Conservation (phyloP, 2,888 invertebrate species). For the Eremobia ochroleuca region DNA sequence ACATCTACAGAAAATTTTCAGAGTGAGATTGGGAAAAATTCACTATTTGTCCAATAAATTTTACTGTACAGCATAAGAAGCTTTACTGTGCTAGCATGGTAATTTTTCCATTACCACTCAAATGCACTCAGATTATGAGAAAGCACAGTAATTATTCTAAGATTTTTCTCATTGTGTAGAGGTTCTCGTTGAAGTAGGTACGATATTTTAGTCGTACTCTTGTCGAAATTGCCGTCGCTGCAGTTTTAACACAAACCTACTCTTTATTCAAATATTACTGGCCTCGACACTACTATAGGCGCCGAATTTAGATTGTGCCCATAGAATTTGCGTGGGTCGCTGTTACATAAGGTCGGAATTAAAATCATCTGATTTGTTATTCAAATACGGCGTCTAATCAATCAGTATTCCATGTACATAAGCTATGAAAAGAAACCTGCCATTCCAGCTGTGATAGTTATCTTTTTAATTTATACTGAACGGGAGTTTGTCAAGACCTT, state of each 20-base stretch:
- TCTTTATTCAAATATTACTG: slow-evolving; percentile 39
- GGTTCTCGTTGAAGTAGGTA: background rate
- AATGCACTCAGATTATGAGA: too few relatives aligned
- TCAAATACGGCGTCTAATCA: slow-evolving; percentile 60
- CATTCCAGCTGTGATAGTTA: slow-evolving; percentile 50
- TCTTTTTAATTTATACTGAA: slow-evolving; percentile 58
- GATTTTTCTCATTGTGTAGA: too few relatives aligned
- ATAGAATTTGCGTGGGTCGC: slow-evolving; percentile 62
- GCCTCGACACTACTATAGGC: slow-evolving; percentile 44
- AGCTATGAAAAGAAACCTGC: slow-evolving; percentile 53
- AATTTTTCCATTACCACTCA: too few relatives aligned
- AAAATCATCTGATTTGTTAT: slow-evolving; percentile 64
- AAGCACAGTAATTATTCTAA: too few relatives aligned
- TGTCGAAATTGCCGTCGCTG: slow-evolving; percentile 6
- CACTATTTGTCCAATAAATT: too few relatives aligned
- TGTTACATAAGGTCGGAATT: slow-evolving; percentile 61
- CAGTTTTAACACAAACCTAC: slow-evolving; percentile 40
- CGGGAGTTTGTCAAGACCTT: slow-evolving; percentile 42
- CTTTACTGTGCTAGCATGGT: too few relatives aligned
- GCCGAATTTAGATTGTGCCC: slow-evolving; percentile 51
- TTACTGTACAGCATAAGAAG: too few relatives aligned
- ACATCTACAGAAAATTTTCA: too few relatives aligned
- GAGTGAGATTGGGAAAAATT: too few relatives aligned
- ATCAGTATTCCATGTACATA: slow-evolving; percentile 58
- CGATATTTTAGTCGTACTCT: background rate